Evolutionary conservation across 2,113 vertebrate genomes (phyloP), one percentile per base, ranked within the genome.

Genomic region (Toxotes chatareus): DNA sequence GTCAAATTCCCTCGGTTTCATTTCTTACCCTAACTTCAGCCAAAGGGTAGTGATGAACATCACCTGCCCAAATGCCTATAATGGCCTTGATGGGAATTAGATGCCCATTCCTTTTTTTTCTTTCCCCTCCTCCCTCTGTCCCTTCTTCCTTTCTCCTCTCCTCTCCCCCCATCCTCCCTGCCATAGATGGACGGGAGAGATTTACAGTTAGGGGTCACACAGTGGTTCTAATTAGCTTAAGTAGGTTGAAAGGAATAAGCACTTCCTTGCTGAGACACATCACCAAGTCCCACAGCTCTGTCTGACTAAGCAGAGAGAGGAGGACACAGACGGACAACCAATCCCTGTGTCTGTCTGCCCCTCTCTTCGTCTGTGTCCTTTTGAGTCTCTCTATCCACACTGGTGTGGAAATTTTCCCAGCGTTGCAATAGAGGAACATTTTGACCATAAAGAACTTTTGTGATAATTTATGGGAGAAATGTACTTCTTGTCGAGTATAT

Each of bases 151-250:
- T 47, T 38, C 74, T 38, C 14, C 40, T 38, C 63, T 66, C 40
- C 80, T 79, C 66, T 17, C 72, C 46, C 67, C 67, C 63, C 53
- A 53, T 82, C 74, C 68, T 76, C 61, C 49, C 71, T 73, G 75
- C 85, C 66, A 57, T 80, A 86, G 89, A 93, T 92, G 87, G 90
- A 90, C 72, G 40, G 65, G 7, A 10, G 86, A 94, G 92, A 94
- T 94, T 94, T 94, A 94, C 86, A 79, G 84, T 91, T 73, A 59
- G 80, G 85, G 93, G 91, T 93, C 92, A 91, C 82, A 90, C 85
- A 66, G 77, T 91, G 83, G 72, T 90, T 93, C 91, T 93, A 93
- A 94, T 94, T 94, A 94, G 86, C 91, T 90, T 92, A 94, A 94
- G 93, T 94, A 94, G 89, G 81, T 83, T 85, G 89, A 79, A 79